Conservation (phyloP, 2,113 vertebrate species). For the Macroglossus sobrinus region DNA sequence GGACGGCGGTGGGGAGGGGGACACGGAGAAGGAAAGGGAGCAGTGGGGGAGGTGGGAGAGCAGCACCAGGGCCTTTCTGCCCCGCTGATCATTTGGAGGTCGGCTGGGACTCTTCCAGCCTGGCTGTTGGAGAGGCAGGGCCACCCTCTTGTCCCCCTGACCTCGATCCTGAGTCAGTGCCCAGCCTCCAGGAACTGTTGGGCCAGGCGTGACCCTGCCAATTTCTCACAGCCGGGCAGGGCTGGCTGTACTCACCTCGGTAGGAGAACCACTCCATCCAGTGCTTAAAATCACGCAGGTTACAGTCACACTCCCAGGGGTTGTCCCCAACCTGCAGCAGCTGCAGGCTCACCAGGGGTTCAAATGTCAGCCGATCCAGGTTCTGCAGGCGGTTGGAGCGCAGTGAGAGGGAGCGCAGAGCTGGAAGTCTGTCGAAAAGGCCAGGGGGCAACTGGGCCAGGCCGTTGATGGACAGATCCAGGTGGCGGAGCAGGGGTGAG, state of each 20-base stretch:
- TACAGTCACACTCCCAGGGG: slow-evolving; percentile 99
- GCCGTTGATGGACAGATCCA: slow-evolving; percentile 96
- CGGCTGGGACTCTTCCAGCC: neutral
- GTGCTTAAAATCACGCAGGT: slow-evolving; percentile 97
- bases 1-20: neutral
- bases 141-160: neutral
- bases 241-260: slow-evolving; percentile 85
- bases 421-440: slow-evolving; percentile 90
- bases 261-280: slow-evolving; percentile 99
- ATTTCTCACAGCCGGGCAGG: neutral
- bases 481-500: slow-evolving; percentile 85
- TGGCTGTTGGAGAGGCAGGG: neutral
- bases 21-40: neutral
- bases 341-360: slow-evolving; percentile 93
- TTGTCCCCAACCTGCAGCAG: slow-evolving; percentile 95
- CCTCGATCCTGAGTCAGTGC: neutral
- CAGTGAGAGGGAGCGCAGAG: slow-evolving; percentile 93
- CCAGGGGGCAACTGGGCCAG: slow-evolving; percentile 91
- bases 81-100: neutral
- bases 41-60: too few relatives aligned
- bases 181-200: neutral
- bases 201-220: too few relatives aligned
- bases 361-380: slow-evolving; percentile 95
- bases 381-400: slow-evolving; percentile 93
- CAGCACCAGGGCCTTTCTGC: neutral